Conservation (phyloP, 2,888 invertebrate species). For the Dione vanillae region DNA sequence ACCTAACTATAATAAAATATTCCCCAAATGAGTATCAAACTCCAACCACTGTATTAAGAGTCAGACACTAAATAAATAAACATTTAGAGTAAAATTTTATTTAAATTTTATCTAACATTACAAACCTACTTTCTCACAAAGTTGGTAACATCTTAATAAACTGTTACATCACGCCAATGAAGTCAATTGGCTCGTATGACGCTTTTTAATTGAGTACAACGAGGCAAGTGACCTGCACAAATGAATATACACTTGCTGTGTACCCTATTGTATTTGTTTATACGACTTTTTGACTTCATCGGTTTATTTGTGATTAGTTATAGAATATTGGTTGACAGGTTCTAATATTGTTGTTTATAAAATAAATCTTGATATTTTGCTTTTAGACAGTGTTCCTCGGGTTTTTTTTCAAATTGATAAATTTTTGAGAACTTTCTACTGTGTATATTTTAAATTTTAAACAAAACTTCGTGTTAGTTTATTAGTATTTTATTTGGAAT, state of each 20-base stretch:
- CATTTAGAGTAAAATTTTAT: no score
- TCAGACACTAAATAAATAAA: no score
- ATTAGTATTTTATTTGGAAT: no score
- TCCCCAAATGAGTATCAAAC: no score
- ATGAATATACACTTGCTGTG: constrained; percentile 45
- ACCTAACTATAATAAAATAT: no score
- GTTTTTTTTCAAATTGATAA: background rate
- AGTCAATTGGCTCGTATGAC: constrained; percentile 72
- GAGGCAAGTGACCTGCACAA: constrained; percentile 52
- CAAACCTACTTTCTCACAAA: background rate
- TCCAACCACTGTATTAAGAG: no score
- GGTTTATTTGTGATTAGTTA: constrained; percentile 39
- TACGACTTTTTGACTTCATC: constrained; percentile 43
- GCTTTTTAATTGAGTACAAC: constrained; percentile 75
- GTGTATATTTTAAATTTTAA: no score
- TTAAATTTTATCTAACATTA: no score
- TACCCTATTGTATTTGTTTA: constrained; percentile 4
- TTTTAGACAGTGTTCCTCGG: background rate
- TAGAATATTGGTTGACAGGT: constrained; percentile 16
- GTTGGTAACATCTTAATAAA: constrained; percentile 22
- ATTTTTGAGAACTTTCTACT: no score
- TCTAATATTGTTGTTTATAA: background rate
- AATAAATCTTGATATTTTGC: background rate
- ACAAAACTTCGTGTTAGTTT: no score
- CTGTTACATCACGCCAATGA: constrained; percentile 56